Evolutionary conservation across 2,888 invertebrate species (phyloP), one percentile per base, ranked within the genome.

Genomic region (Sinotaia quadrata): DNA sequence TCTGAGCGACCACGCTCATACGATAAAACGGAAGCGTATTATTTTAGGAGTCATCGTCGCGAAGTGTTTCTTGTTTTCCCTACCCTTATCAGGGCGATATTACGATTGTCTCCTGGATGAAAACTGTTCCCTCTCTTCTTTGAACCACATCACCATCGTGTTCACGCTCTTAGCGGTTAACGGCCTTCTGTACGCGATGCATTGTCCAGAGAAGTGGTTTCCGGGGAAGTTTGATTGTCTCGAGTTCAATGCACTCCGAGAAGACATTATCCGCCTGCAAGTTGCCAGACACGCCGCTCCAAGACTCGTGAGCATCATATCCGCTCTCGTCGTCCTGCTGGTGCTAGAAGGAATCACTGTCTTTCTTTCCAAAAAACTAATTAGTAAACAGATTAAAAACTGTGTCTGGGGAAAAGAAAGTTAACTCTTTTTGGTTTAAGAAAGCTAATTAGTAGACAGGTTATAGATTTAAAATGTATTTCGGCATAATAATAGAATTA

Each of bases 181-280:
- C 15, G 74, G 61, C 12, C 37, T 75, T 2, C 60, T 70, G 29
- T 83, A 78, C 74, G 70, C 76, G 12, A 71, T 75, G 18, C 81
- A 81, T 44, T 67, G 81, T 36, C 85, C 84, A 2, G 84, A 85
- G 54, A 72, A 70, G 27, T 61, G 75, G 34, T 74, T 60, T 44
- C 82, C 83, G 15, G 83, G 83, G n/a, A n/a, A n/a, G n/a, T n/a
- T n/a, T n/a, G n/a, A n/a, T n/a, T n/a, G n/a, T n/a, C 41, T 68
- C 3, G 72, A 77, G 65, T 52, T 74, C n/a, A 47, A 70, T 33
- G 73, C 62, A 10, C 68, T 69, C 15, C 44, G 66, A 31, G 61
- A 62, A 15, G 77, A 76, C 29, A n/a, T n/a, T n/a, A n/a, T n/a
- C n/a, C n/a, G n/a, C n/a, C n/a, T n/a, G n/a, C n/a, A n/a, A n/a